Evolutionary conservation across 2,113 vertebrate species (phyloP).

Genomic region (Malurus cyaneus): DNA sequence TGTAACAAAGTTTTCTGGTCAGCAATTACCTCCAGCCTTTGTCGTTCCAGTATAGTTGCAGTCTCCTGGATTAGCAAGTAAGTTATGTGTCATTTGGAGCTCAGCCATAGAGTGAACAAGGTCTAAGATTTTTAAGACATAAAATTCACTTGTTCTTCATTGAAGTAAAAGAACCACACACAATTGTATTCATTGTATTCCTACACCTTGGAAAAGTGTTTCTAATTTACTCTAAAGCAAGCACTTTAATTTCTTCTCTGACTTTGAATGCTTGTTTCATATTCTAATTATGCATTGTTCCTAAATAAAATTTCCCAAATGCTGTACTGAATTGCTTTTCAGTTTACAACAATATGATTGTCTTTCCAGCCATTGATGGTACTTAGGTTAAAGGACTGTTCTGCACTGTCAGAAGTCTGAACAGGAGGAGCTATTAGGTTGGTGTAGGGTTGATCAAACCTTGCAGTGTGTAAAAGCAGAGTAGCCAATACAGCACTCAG

Average conservation of each 20-base stretch:
- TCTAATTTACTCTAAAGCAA: neutral
- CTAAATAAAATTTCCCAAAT: conserved; percentile 42
- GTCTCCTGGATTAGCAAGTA: neutral
- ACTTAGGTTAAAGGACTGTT: neutral
- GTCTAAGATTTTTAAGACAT: neutral
- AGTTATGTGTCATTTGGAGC: neutral
- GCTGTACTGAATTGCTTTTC: neutral
- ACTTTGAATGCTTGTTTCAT: conserved; percentile 18
- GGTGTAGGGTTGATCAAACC: neutral
- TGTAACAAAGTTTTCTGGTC: neutral
- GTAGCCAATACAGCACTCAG: accelerated
- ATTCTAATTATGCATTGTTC: neutral
- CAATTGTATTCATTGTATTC: neutral
- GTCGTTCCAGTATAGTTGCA: conserved; percentile 6
- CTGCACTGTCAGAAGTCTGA: neutral
- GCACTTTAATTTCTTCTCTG: conserved; percentile 18
- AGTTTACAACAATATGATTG: neutral
- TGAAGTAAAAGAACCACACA: neutral
- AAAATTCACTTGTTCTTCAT: neutral
- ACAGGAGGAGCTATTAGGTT: neutral
- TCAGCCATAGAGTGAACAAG: neutral
- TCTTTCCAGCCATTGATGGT: neutral
- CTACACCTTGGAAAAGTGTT: neutral
- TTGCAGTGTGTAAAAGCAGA: neutral
- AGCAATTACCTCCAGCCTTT: conserved; percentile 10